Base-by-base conservation (phyloP, 2,113 vertebrate species). In the Acrocephalus arundinaceus region DNA sequence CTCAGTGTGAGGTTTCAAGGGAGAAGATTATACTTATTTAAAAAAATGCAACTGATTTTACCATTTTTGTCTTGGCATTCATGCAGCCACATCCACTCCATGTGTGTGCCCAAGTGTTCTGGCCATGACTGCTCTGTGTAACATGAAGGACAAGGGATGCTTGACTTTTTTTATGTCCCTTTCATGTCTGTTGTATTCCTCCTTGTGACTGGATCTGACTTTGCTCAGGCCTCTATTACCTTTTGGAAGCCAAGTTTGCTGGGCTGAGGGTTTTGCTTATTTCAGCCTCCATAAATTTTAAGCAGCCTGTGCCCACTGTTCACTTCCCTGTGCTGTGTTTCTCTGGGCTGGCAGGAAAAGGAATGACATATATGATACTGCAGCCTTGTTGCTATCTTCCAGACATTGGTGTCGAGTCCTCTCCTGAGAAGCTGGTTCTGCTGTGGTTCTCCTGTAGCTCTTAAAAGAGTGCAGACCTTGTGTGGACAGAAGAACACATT, bases 391-490 rank as follows among this genome's bases (percentile, higher is more conserved):
- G 73, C 61, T 16, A 5, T 54, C n/a, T 79, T 80, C 35, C 17
- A n/a, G 11, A 11, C 59, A 15, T 4, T 0, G 1, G n/a, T 10
- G 7, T 24, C 0, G 5, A 25, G 20, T 48, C 49, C 58, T 59
- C 39, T 83, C 33, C 41, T 39, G 45, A 77, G 65, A 41, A 58
- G 12, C 2, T 79, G 30, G 13, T 51, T 94, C 51, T 86, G 58
- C 46, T 86, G 13, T 79, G 31, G 31, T 65, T 95, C 49, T 85
- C 52, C 81, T 54, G 15, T 18, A 41, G n/a, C 66, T 67, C 45
- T 77, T 54, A 9, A 0, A 0, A 45, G 58, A 37, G 31, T 3
- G 0, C n/a, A 55, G 63, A 16, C 27, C 39, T 39, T 71, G 46
- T 25, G 30, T 25, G 49, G 46, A 24, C n/a, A 49, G 0, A 46